Evolutionary conservation across 2,797 vertebrate species (phyloP), one percentile per base, ranked within the genome.

Genomic region (Serranus cabrilla): DNA sequence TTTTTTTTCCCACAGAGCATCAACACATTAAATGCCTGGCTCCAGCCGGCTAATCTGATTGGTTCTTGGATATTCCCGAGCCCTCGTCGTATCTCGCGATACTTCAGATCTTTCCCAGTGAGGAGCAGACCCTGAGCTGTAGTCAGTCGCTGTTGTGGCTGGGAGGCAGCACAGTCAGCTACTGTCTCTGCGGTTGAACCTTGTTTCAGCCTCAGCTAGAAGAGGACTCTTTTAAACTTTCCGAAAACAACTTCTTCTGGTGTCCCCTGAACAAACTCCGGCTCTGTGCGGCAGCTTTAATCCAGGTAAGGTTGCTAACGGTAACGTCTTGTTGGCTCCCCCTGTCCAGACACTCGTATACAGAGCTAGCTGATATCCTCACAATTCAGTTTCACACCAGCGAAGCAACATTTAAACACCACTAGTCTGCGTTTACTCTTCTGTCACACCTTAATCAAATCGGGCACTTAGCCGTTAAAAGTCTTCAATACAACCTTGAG

Each of bases 121-220:
- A 84, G 88, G 51, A 45, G 77, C 83, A 71, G 82, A 69, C 34
- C 54, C 69, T n/a, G 2, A 40, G 61, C 78, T 71, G 77, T 49
- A 17, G 14, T 89, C 90, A 88, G 86, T 89, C 61, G 85, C 87
- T 90, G 87, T 92, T 90, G 91, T 89, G 83, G 82, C 85, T 87
- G 74, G 11, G 77, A 81, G 40, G 71, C 80, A 46, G 46, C 31
- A 18, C 23, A n/a, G 34, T 27, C 64, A 27, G 17, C 0, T 45
- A 34, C 34, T 12, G 49, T 43, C 54, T 47, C 31, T 60, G 8
- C 37, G 39, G 20, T 51, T 60, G 31, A 65, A 17, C 76, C 51
- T 69, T 46, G 25, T 58, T 51, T 58, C 69, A 63, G 34, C 34
- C 77, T 18, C 76, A 71, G 72, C 42, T 37, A 21, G 60, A 81